These are phyloP conservation scores for Chamaetylas fuelleborni DNA, from an alignment of 2,113 vertebrate genomes.

Conservation along the genomic window DNA sequence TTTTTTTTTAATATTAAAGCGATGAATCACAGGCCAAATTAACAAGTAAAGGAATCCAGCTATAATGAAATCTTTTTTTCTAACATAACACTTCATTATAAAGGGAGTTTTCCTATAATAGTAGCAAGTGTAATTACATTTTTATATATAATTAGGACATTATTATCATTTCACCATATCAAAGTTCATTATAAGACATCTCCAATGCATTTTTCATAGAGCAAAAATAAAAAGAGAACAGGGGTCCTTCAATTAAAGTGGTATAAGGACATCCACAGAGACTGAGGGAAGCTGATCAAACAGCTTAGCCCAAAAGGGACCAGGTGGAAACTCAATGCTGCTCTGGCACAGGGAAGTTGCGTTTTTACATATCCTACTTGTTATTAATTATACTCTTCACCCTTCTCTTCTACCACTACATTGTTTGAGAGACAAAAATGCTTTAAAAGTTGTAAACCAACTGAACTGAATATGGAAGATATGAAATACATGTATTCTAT, in stretches of 20 bases:
- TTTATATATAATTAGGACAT: constrained; percentile 87
- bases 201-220: constrained; percentile 83
- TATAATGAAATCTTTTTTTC: constrained; percentile 83
- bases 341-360: constrained; percentile 67
- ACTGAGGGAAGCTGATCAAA: constrained; percentile 80
- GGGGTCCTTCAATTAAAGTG: constrained; percentile 82
- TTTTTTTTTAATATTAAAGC: constrained; percentile 80
- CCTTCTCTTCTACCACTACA: not conserved
- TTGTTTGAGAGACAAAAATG: constrained; percentile 37
- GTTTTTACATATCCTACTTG: constrained; percentile 50
- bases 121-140: constrained; percentile 86
- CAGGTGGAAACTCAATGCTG: constrained; percentile 75
- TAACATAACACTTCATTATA: constrained; percentile 86
- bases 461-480: not conserved
- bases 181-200: constrained; percentile 86
- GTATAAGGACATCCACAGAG: constrained; percentile 83
- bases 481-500: not conserved
- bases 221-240: constrained; percentile 83
- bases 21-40: constrained; percentile 82
- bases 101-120: constrained; percentile 84
- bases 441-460: constrained; percentile 9
- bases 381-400: constrained; percentile 69
- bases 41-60: constrained; percentile 78
- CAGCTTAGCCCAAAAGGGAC: constrained; percentile 81
- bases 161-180: constrained; percentile 86